Conservation (phyloP, 2,113 vertebrate genomes). For the Cervus canadensis region DNA sequence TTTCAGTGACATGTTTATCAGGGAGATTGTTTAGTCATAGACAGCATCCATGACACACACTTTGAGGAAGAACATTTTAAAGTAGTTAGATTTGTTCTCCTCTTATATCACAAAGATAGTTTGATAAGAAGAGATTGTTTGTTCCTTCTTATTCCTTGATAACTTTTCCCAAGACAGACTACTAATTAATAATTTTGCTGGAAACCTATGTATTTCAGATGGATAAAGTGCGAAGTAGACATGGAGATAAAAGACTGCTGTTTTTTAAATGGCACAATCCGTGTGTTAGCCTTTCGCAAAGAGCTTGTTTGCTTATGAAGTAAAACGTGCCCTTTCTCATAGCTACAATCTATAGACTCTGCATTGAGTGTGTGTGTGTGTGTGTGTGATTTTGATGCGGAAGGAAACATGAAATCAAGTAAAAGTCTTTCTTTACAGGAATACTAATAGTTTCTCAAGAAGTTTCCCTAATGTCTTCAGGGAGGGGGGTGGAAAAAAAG, state of each 20-base stretch:
- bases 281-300: not conserved
- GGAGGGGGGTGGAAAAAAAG: not conserved
- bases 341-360: not conserved
- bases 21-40: not conserved
- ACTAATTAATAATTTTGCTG: constrained; percentile 6
- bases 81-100: not conserved
- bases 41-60: not conserved
- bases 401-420: constrained; percentile 40
- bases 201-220: constrained; percentile 38
- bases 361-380: not conserved
- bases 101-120: not conserved
- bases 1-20: not conserved
- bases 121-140: constrained; percentile 17
- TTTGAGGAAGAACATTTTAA: constrained; percentile 20
- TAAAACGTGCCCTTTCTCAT: constrained; percentile 23
- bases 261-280: not conserved
- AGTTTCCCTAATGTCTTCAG: not conserved
- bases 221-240: not conserved
- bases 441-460: constrained; percentile 34
- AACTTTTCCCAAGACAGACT: not conserved
- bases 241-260: not conserved
- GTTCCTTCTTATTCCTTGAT: not conserved
- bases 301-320: constrained; percentile 14
- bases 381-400: not conserved
- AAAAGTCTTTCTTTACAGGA: constrained; percentile 4